Evolutionary conservation across 2,113 vertebrate species (phyloP).

Genomic region (Platanista minor): DNA sequence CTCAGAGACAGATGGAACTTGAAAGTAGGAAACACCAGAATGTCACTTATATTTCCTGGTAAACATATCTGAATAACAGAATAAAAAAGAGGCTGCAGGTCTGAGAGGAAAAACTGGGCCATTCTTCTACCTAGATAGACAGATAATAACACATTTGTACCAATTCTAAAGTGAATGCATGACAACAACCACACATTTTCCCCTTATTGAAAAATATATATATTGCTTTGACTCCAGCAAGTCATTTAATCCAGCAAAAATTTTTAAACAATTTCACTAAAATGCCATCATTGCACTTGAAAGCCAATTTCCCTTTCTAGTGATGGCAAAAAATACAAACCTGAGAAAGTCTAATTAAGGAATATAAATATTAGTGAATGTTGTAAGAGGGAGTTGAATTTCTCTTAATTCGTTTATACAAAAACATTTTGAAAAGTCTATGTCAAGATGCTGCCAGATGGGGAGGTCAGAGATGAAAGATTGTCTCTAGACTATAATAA

Average conservation of each 20-base stretch:
- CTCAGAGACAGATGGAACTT: conserved; percentile 39
- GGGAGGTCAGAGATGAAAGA: not conserved
- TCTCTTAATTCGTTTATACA: not conserved
- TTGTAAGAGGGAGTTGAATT: not conserved
- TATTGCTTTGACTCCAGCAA: not conserved
- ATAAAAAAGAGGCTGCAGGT: not conserved
- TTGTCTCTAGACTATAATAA: not conserved
- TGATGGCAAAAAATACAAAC: not conserved
- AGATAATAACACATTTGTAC: conserved; percentile 17
- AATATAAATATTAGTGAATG: not conserved
- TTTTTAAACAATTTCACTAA: not conserved
- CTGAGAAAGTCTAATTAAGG: not conserved
- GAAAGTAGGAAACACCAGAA: conserved; percentile 40
- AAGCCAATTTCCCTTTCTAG: not conserved
- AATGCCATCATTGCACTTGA: not conserved
- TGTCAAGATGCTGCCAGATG: not conserved
- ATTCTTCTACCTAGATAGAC: not conserved
- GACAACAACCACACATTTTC: not conserved
- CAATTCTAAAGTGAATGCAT: not conserved
- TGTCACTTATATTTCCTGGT: not conserved
- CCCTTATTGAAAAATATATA: not conserved
- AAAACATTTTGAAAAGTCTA: not conserved
- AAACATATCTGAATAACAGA: not conserved
- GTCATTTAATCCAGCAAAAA: not conserved
- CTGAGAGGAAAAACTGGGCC: not conserved